Base-by-base conservation (phyloP, 53 echinoderm and acorn worm genomes). In the Echinometra lucunter region DNA sequence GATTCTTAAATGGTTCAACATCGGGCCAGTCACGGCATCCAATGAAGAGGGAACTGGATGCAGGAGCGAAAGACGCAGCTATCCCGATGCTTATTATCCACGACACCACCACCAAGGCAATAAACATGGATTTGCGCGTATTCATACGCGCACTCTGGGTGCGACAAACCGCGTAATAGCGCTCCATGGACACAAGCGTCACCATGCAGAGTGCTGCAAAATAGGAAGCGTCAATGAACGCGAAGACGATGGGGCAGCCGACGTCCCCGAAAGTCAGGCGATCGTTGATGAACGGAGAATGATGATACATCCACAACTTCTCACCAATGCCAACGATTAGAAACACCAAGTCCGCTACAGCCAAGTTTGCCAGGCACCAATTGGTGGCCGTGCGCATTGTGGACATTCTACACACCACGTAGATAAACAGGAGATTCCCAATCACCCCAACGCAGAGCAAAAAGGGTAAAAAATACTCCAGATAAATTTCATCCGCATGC, bases 371-470 rank as follows among this genome's bases (percentile, higher is more conserved):
- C 11, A 98, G 97, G 83, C 97, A 98, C 75, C 97, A 94, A 92
- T 98, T 98, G 44, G 98, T 98, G 15, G 98, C 96, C 1, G 98
- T 98, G 17, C 96, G 93, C 97, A 98, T 98, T 1, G 96, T 88
- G 6, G 95, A 92, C 57, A 98, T 95, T 7, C 92, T 95, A 23
- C 95, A 49, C 2, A 97, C 97, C 9, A 98, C 98, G 58, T 96
- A 98, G 9, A 98, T 66, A 58, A 98, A 98, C 3, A 96, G 93
- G 2, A 92, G 66, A 58, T 98, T 98, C 44, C 96, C 95, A 25
- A 97, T 92, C 16, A 98, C 85, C 17, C 97, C 98, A 4, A 97
- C 67, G 3, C 90, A 34, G 1, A 98, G 93, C 16, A 98, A 91
- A 27, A 97, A 37, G 1, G 98, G 97, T 30, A 98, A 74, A 40